Conservation (phyloP, 2,113 vertebrate genomes). For the Sceloporus tristichus region DNA sequence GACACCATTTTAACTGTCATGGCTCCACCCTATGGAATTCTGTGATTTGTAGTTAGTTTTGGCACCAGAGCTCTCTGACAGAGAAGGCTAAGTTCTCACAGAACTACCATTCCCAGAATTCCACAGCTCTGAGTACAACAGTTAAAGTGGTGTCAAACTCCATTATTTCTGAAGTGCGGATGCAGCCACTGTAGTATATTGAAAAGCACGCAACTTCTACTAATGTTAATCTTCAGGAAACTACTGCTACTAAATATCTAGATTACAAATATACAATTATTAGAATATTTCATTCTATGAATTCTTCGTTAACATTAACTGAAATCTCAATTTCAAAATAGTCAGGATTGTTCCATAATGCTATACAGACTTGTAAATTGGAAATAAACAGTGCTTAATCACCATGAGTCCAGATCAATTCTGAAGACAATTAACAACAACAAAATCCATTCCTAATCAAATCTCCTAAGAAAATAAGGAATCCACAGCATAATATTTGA, state of each 20-base stretch:
- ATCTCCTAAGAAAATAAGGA: slow-evolving; percentile 12
- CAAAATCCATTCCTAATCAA: background rate
- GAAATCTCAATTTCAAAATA: background rate
- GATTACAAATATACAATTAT: background rate
- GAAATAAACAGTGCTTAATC: background rate
- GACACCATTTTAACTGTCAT: too few species aligned
- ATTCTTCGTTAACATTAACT: background rate
- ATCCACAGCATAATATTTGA: background rate
- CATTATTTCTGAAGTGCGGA: too few species aligned
- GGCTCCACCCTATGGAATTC: too few species aligned
- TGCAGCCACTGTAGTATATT: background rate
- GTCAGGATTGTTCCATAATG: background rate
- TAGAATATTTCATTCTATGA: background rate
- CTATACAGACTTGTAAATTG: background rate
- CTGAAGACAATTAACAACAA: too few species aligned
- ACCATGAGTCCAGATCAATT: too few species aligned
- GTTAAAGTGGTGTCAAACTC: too few species aligned
- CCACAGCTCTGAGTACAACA: too few species aligned
- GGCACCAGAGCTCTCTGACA: too few species aligned
- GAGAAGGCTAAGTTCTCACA: too few species aligned
- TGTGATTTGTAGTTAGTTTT: too few species aligned
- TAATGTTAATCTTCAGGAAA: too few species aligned
- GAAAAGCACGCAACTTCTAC: background rate
- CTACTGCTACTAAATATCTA: background rate
- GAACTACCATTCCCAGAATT: too few species aligned